Evolutionary conservation across 2,888 invertebrate genomes (phyloP).

Genomic region (Eustalomyia histrio): DNA sequence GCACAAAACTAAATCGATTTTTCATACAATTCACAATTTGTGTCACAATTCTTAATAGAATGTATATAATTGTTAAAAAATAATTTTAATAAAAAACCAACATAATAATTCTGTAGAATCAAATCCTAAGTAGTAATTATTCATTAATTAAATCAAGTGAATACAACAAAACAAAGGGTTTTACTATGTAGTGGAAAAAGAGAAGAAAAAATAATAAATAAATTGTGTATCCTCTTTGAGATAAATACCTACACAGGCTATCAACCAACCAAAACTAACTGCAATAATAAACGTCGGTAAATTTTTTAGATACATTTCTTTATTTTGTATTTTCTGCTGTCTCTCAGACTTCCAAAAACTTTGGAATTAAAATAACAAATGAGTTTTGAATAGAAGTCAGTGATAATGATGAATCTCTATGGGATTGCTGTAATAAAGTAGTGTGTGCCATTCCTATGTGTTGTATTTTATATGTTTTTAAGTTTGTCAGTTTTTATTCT

Average conservation of each 20-base stretch:
- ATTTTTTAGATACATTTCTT: not conserved
- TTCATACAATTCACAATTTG: constrained; percentile 50
- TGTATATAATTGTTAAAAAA: constrained; percentile 20
- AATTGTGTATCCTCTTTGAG: constrained; percentile 59
- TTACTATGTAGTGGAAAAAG: constrained; percentile 19
- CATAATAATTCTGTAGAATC: not conserved
- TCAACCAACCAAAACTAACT: constrained; percentile 3
- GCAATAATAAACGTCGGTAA: constrained; percentile 25
- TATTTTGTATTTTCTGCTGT: not conserved
- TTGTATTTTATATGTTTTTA: no score
- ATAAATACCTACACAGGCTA: constrained; percentile 42
- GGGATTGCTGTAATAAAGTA: constrained; percentile 15
- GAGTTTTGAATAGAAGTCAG: not conserved
- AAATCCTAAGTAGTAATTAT: not conserved
- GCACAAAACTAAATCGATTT: constrained; percentile 38
- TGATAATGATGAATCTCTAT: constrained; percentile 37
- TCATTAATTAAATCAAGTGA: not conserved
- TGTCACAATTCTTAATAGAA: constrained; percentile 29
- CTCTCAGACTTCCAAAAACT: not conserved
- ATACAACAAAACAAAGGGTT: not conserved
- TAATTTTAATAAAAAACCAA: not conserved
- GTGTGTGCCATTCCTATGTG: not conserved
- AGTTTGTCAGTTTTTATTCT: constrained; percentile 8
- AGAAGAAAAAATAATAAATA: constrained; percentile 49
- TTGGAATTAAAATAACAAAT: not conserved